These are phyloP conservation scores for Adineta ricciae DNA, from an alignment of 2,888 invertebrate species.

Conservation along the genomic window DNA sequence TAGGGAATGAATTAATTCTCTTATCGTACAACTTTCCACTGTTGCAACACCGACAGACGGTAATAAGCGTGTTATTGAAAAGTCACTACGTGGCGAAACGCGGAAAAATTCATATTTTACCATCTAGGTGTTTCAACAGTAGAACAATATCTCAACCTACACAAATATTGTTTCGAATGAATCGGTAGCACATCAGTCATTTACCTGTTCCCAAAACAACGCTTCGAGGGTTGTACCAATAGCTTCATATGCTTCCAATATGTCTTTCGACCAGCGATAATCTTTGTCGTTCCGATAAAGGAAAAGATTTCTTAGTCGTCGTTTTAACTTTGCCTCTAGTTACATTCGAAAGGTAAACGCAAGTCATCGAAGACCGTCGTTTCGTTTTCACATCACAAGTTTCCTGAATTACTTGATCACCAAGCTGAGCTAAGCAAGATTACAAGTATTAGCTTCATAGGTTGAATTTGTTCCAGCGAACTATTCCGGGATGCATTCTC, in stretches of 20 bases:
- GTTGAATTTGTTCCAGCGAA: not conserved
- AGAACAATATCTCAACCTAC: not conserved
- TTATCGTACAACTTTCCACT: slow-evolving; percentile 42
- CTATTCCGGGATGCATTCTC: not conserved
- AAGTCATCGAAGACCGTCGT: too few species aligned
- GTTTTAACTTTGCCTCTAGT: not conserved
- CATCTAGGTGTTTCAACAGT: slow-evolving; percentile 4
- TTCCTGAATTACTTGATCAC: not conserved
- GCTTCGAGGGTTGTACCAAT: not conserved
- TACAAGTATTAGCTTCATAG: not conserved
- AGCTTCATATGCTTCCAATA: not conserved
- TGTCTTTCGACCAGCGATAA: not conserved
- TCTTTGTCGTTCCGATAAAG: not conserved
- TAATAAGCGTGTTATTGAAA: slow-evolving; percentile 48
- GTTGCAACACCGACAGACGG: slow-evolving; percentile 51
- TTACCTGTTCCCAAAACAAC: not conserved
- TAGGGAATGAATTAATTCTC: not conserved
- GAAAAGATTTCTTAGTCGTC: not conserved
- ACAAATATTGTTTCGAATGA: not conserved
- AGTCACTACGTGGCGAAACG: not conserved
- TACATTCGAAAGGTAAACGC: not conserved
- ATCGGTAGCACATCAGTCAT: not conserved
- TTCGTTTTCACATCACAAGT: not conserved
- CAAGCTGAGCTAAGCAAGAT: not conserved
- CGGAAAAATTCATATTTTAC: slow-evolving; percentile 2